Evolutionary conservation across 1,140 invertebrate genomes (phyloP).

Genomic region (Agrypnia vestita): DNA sequence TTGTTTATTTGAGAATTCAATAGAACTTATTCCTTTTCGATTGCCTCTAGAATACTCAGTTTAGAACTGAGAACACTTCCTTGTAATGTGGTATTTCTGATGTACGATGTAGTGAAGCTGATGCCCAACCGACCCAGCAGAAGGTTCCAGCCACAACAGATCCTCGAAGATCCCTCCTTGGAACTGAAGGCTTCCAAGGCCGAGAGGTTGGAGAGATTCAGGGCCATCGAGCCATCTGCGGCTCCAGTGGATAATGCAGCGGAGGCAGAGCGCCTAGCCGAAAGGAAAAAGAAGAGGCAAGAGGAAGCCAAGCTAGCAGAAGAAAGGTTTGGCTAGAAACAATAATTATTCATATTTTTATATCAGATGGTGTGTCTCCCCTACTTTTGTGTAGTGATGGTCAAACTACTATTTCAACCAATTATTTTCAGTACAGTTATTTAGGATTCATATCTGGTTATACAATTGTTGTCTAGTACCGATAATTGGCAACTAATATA

Average conservation of each 20-base stretch:
- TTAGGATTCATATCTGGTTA: too few species aligned
- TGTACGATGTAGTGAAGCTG: constrained; percentile 71
- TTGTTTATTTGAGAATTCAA: too few species aligned
- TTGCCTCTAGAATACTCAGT: not conserved
- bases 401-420: too few species aligned
- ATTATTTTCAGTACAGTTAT: too few species aligned
- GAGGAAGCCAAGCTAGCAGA: constrained; percentile 76
- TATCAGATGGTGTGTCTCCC: too few species aligned
- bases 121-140: constrained; percentile 77
- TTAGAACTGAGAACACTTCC: not conserved
- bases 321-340: constrained; percentile 71
- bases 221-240: constrained; percentile 63
- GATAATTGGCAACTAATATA: too few species aligned
- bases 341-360: not conserved
- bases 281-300: constrained; percentile 74
- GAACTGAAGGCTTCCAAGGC: constrained; percentile 75
- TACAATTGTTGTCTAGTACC: too few species aligned
- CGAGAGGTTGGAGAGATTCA: constrained; percentile 72
- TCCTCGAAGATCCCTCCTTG: constrained; percentile 73
- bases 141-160: constrained; percentile 75
- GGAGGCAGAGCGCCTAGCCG: constrained; percentile 72
- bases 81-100: not conserved
- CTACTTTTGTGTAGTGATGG: too few species aligned
- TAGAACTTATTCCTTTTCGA: too few species aligned
- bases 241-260: constrained; percentile 70